A percentile compares a stretch with the other conserved stretches of the same genome.
phyloP scores from a whole-genome alignment of 2,113 vertebrate species.

The Cottus gobio region DNA sequence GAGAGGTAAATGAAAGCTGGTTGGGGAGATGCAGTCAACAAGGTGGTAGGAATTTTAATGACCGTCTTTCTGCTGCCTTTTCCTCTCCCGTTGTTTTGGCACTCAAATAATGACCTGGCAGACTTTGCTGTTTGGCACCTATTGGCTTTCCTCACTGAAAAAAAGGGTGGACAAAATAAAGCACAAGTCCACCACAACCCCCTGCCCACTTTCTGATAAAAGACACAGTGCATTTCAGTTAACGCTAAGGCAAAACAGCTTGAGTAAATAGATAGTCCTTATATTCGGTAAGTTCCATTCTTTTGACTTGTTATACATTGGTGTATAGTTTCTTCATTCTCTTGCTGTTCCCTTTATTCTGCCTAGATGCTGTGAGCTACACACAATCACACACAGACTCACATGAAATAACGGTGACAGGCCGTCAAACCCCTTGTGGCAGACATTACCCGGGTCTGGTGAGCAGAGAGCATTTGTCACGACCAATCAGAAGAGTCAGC shows the following conservation, averaged over 20 bases:
- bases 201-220: slow-evolving; percentile 43
- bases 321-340: neutral
- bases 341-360: neutral
- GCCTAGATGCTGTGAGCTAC: neutral
- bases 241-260: slow-evolving; percentile 50
- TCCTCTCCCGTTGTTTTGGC: slow-evolving; percentile 74
- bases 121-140: slow-evolving; percentile 73
- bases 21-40: slow-evolving; percentile 71
- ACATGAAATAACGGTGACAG: slow-evolving; percentile 49
- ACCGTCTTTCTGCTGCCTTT: slow-evolving; percentile 70
- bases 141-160: slow-evolving; percentile 55
- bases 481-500: slow-evolving; percentile 73
- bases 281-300: slow-evolving; percentile 32
- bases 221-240: slow-evolving; percentile 67
- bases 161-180: slow-evolving; percentile 57
- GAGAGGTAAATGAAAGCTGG: slow-evolving; percentile 58
- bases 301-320: slow-evolving; percentile 2
- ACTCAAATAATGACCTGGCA: slow-evolving; percentile 73
- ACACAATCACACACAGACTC: slow-evolving; percentile 18
- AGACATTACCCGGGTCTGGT: slow-evolving; percentile 49
- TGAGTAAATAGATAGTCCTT: slow-evolving; percentile 40
- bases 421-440: slow-evolving; percentile 24
- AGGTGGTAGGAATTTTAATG: slow-evolving; percentile 80
- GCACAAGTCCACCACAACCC: slow-evolving; percentile 43
- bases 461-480: slow-evolving; percentile 65